Base-by-base conservation (phyloP, 2,797 vertebrate species). In the Myiothlypis chrysogaster region DNA sequence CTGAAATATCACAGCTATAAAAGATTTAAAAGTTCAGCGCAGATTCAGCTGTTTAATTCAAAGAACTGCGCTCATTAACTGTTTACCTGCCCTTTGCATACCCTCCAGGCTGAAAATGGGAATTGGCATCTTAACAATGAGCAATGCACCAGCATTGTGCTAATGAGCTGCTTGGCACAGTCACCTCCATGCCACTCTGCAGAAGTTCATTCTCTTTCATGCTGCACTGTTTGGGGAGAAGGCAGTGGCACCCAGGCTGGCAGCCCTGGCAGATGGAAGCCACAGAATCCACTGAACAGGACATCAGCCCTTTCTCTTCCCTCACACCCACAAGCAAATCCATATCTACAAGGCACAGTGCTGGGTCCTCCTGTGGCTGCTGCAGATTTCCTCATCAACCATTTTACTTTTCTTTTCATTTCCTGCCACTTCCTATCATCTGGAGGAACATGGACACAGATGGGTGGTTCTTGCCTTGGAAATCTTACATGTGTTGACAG, bases 1-100 rank as follows among this genome's bases (percentile, higher is more conserved):
- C 68, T 82, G 87, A 95, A 95, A 95, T 97, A 97, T 95, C 94
- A 95, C 94, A 90, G 73, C 86, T 81, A 81, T 91, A 75, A 84
- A 93, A 73, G 66, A 93, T 83, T 90, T 82, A 90, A 82, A 93
- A 90, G 91, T 77, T 85, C 87, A 83, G 73, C 50, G 41, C 73
- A 79, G 94, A 95, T 95, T 86, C 70, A 83, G 65, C 32, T 2
- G 4, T 59, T 46, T 47, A 50, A 19, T 90, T 86, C 82, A 50
- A 87, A 89, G 63, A 66, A 65, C 34, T 2, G 3, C 35, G 39
- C 87, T 92, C 52, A 94, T 94, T 94, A 91, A 91, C 89, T 75
- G 86, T 89, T 97, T 96, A 91, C 83, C 85, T 94, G 82, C 89
- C 92, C 89, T 96, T 91, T 95, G 61, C 57, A 28, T 79, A 43